phyloP scores from a whole-genome alignment of 2,797 vertebrate species.

The Gastrophryne carolinensis region DNA sequence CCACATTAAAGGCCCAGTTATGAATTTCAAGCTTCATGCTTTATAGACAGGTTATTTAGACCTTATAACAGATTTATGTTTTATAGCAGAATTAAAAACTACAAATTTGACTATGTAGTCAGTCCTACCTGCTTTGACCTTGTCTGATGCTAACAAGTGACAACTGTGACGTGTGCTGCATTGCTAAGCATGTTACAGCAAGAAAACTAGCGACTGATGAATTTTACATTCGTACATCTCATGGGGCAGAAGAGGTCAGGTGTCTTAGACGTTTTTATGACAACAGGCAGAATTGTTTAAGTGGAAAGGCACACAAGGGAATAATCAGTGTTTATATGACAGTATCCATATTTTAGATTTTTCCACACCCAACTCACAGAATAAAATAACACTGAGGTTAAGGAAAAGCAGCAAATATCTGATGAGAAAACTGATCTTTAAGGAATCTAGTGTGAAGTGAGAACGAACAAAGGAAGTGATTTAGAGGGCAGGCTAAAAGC shows the following conservation, averaged over 20 bases:
- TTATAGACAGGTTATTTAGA: too few relatives aligned
- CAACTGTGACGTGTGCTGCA: background rate
- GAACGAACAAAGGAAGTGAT: slow-evolving; percentile 37
- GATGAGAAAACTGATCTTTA: slow-evolving; percentile 46
- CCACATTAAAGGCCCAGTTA: too few relatives aligned
- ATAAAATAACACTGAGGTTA: slow-evolving; percentile 40
- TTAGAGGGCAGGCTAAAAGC: slow-evolving; percentile 15
- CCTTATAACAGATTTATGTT: too few relatives aligned
- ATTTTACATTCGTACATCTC: slow-evolving; percentile 4
- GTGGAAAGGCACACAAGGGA: background rate
- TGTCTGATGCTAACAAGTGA: background rate
- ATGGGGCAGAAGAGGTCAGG: slow-evolving; percentile 13
- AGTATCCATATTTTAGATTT: slow-evolving; percentile 25
- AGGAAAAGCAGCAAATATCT: slow-evolving; percentile 40
- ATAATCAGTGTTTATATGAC: slow-evolving; percentile 34
- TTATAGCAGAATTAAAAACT: background rate
- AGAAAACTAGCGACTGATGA: background rate
- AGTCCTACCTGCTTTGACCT: background rate
- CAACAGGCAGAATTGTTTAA: slow-evolving; percentile 26
- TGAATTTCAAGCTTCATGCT: too few relatives aligned
- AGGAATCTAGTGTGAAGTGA: slow-evolving; percentile 23
- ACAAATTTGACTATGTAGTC: background rate
- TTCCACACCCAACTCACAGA: slow-evolving; percentile 32
- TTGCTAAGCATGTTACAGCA: slow-evolving; percentile 15
- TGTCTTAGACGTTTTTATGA: slow-evolving; percentile 31